Conservation (phyloP, 2,113 vertebrate species). For the Sturnira hondurensis region DNA sequence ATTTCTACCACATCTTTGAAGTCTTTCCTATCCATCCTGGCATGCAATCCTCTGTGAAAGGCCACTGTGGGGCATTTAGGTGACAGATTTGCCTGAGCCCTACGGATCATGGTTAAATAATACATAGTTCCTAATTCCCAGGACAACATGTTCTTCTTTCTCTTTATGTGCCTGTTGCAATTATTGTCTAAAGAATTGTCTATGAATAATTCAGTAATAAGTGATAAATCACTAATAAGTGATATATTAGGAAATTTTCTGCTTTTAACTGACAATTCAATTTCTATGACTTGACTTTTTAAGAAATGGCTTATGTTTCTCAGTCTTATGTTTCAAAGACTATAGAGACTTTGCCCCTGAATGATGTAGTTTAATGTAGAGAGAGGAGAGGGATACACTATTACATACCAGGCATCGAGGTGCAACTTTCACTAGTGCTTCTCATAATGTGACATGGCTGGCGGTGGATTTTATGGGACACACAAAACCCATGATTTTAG, state of each 20-base stretch:
- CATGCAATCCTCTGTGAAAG: neutral
- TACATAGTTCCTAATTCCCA: neutral
- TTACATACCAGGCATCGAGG: neutral
- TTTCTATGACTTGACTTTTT: neutral
- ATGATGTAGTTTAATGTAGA: neutral
- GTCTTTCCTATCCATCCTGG: neutral
- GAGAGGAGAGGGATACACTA: neutral
- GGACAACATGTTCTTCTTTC: neutral
- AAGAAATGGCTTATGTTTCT: neutral
- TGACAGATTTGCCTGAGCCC: neutral
- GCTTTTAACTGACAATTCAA: constrained; percentile 2
- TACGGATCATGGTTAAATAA: neutral
- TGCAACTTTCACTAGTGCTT: neutral
- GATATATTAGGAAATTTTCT: neutral
- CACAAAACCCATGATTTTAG: neutral
- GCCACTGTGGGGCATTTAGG: neutral
- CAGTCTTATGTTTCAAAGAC: no score
- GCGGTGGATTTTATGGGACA: neutral
- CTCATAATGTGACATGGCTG: neutral
- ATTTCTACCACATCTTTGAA: neutral
- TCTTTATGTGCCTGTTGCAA: neutral
- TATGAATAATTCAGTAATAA: neutral
- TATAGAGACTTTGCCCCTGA: neutral
- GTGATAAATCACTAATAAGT: no score
- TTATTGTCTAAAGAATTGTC: neutral